Conservation (phyloP, 2,113 vertebrate species). For the Clarias gariepinus region DNA sequence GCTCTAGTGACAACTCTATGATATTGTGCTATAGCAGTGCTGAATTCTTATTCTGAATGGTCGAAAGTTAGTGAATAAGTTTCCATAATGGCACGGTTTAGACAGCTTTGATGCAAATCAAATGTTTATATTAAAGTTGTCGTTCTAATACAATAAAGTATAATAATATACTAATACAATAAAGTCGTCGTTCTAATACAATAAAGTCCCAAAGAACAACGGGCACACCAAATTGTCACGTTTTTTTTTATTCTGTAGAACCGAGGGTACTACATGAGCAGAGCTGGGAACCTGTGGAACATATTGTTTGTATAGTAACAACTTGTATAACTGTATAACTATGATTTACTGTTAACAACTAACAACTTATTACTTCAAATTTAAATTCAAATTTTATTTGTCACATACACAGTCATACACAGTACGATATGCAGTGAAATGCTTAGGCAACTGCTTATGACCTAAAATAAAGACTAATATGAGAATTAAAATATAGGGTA, state of each 20-base stretch:
- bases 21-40: neutral
- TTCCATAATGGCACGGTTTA: neutral
- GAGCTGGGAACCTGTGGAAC: neutral
- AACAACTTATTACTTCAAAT: too few relatives aligned
- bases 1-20: neutral
- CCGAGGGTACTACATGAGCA: neutral
- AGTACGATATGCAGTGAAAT: too few relatives aligned
- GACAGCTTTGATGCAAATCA: neutral
- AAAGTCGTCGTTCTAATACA: neutral
- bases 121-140: neutral
- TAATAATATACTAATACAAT: too few relatives aligned
- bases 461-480: too few relatives aligned
- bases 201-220: neutral
- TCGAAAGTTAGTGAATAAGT: neutral
- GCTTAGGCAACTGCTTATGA: too few relatives aligned
- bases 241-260: neutral
- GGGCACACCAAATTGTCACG: neutral
- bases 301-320: neutral
- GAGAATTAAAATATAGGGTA: too few relatives aligned
- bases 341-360: too few relatives aligned
- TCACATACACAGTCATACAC: too few relatives aligned
- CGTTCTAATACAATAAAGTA: neutral
- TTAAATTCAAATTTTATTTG: too few relatives aligned
- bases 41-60: neutral
- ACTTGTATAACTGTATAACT: neutral